Conservation (phyloP, 2,113 vertebrate genomes). For the Caloenas nicobarica region DNA sequence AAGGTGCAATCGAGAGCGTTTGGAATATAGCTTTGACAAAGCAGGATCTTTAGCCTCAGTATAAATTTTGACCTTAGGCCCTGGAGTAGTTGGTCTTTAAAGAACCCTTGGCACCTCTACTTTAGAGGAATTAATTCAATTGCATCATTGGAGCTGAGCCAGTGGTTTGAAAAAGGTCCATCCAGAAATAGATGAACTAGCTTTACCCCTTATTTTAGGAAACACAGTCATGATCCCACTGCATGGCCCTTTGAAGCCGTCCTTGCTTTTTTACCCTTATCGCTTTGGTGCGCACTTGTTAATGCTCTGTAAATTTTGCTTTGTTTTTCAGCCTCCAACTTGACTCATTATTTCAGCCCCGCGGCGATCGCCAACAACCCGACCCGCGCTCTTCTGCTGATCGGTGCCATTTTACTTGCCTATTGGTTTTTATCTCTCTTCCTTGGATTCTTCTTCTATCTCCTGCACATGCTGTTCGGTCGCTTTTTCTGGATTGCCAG, state of each 20-base stretch:
- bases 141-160: background rate
- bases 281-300: accelerated
- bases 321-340: slow-evolving; percentile 84
- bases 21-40: background rate
- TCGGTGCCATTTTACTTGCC: slow-evolving; percentile 84
- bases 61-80: background rate
- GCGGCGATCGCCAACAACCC: slow-evolving; percentile 81
- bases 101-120: background rate
- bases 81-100: background rate
- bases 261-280: background rate
- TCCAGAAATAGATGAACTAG: background rate
- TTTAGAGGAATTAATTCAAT: background rate
- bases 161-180: background rate
- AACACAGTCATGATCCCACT: accelerated
- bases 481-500: slow-evolving; percentile 93
- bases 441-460: slow-evolving; percentile 88
- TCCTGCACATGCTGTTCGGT: slow-evolving; percentile 88
- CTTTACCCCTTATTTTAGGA: background rate
- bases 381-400: slow-evolving; percentile 83
- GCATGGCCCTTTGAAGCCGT: background rate
- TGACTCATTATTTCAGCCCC: slow-evolving; percentile 91
- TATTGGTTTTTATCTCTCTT: slow-evolving; percentile 91
- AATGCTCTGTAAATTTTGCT: background rate
- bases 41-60: background rate
- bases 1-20: background rate